These are phyloP conservation scores for Eilema sororculum DNA, from an alignment of 2,888 invertebrate species.

Conservation along the genomic window DNA sequence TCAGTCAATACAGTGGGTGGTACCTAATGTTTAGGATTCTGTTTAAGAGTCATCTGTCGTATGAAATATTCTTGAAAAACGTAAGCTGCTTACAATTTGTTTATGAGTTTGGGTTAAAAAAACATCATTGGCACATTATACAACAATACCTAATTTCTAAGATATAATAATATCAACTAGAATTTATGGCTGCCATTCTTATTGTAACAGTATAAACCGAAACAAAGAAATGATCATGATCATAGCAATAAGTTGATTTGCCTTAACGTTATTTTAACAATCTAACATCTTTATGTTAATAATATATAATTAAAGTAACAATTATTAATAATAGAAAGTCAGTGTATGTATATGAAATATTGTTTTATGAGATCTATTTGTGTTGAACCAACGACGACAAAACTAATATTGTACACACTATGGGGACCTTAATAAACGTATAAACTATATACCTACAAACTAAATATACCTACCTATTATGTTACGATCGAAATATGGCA, in stretches of 20 bases:
- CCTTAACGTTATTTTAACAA: slow-evolving; percentile 9
- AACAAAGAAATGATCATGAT: slow-evolving; percentile 3
- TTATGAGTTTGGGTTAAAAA: background rate
- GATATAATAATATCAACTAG: slow-evolving; percentile 11
- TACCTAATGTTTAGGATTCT: background rate
- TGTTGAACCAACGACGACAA: slow-evolving; percentile 35
- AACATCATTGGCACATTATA: slow-evolving; percentile 13
- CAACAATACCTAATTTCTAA: slow-evolving; percentile 6
- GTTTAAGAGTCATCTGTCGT: background rate
- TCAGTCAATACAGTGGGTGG: background rate
- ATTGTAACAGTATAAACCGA: background rate
- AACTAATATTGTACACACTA: slow-evolving; percentile 19
- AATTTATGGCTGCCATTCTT: slow-evolving; percentile 14
- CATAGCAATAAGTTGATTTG: slow-evolving; percentile 2
- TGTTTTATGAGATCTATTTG: slow-evolving; percentile 44
- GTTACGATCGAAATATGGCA: slow-evolving; percentile 9
- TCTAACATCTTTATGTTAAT: slow-evolving; percentile 17
- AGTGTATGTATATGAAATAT: slow-evolving; percentile 26
- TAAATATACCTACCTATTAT: slow-evolving; percentile 16
- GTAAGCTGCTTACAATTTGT: background rate
- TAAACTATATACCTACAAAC: slow-evolving; percentile 15
- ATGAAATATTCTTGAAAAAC: background rate
- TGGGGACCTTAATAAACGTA: slow-evolving; percentile 7
- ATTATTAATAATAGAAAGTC: slow-evolving; percentile 19
- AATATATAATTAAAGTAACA: slow-evolving; percentile 18